These are phyloP conservation scores for Arge pagana DNA, from an alignment of 2,888 invertebrate species.

Conservation along the genomic window DNA sequence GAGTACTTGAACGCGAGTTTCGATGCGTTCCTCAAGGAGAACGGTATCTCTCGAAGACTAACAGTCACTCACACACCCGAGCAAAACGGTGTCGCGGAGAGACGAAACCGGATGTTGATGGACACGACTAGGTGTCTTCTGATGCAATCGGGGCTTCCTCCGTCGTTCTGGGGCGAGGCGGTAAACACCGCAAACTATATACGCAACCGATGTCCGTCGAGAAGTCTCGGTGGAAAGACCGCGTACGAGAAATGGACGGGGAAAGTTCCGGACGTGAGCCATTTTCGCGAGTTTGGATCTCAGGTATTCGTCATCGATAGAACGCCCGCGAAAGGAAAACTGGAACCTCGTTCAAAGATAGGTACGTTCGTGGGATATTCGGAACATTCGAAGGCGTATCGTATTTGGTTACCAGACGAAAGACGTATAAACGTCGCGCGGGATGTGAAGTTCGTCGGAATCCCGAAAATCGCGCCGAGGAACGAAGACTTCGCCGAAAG, in stretches of 20 bases:
- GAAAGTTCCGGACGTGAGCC: conserved; percentile 27
- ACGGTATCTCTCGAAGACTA: conserved; percentile 33
- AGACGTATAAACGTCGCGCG: conserved; percentile 25
- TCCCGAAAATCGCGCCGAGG: neutral
- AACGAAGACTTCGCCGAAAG: neutral
- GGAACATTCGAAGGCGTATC: conserved; percentile 27
- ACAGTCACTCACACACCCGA: conserved; percentile 38
- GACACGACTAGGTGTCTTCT: conserved; percentile 41
- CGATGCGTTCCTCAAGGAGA: conserved; percentile 30
- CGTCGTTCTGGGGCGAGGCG: conserved; percentile 44
- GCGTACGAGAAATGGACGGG: conserved; percentile 30
- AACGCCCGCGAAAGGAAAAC: conserved; percentile 24
- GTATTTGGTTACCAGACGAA: conserved; percentile 28
- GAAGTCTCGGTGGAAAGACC: conserved; percentile 23
- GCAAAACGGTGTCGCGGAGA: conserved; percentile 43
- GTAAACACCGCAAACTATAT: conserved; percentile 37
- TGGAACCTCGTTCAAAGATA: conserved; percentile 24
- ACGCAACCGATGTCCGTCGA: conserved; percentile 38
- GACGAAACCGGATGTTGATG: conserved; percentile 40
- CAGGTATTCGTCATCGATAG: conserved; percentile 21
- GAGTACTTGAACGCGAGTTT: conserved; percentile 35
- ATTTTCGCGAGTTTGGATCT: conserved; percentile 36
- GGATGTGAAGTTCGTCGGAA: conserved; percentile 28
- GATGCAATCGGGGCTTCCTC: conserved; percentile 31
- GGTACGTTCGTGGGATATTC: conserved; percentile 30